Evolutionary conservation across 2,888 invertebrate species (phyloP), one percentile per base, ranked within the genome.

Genomic region (Caenorhabditis angaria): DNA sequence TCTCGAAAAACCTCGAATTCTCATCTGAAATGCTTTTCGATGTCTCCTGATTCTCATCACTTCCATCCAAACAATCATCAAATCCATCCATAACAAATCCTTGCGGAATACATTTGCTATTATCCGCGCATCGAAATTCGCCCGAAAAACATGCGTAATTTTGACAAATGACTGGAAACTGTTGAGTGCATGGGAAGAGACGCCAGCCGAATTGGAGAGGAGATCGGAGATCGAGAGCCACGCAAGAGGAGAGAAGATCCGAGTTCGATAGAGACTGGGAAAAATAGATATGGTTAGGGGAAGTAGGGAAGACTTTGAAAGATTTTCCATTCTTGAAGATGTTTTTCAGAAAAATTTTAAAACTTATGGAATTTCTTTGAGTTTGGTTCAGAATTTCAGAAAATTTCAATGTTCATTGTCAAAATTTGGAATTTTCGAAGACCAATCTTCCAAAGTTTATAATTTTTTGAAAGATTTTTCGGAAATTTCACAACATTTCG

Each of bases 91-190:
- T 63, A 1, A 74, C 56, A 6, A 81, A 73, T 4, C 55, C 48
- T n/a, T 53, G 25, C 0, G 83, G 78, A 65, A 83, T 74, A 60
- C 84, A 84, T 32, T 69, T 74, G 14, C 76, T 78, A 56, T 82
- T 82, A 67, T 84, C 84, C 22, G 41, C 29, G 48, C 84, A 84
- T 35, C 84, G 78, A 35, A 72, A 82, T 20, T 76, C 68, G 32
- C 64, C 76, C 20, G 71, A 63, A 18, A 69, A 70, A 66, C 84
- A 84, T n/a, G 78, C 76, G 55, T 83, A 82, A 27, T 83, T 84
- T 41, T 84, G 71, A 58, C 84, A 84, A 47, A 84, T 68, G 18
- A 78, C 61, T 8, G 81, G 75, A 12, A 77, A 67, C 32, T 62
- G 61, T 0, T 47, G 25, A 5, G 57, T 35, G 57, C 83, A 83